Evolutionary conservation across 2,113 vertebrate genomes (phyloP).

Genomic region (Megaptera novaeangliae): DNA sequence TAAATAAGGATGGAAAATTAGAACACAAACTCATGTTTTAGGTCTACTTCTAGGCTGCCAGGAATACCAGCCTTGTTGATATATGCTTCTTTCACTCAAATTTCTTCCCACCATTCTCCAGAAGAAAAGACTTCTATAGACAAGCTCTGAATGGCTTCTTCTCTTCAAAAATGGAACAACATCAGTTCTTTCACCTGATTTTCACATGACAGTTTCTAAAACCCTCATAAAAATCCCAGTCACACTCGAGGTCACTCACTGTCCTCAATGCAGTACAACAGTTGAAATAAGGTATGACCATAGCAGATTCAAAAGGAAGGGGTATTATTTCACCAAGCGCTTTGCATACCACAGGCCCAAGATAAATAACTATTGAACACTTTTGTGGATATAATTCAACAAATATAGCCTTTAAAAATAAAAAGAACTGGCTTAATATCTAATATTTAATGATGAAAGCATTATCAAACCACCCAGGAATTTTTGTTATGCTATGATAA

Average conservation of each 20-base stretch:
- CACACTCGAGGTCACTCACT: background rate
- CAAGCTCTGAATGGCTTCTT: background rate
- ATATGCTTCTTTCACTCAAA: background rate
- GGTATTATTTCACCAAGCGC: background rate
- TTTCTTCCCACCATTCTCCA: background rate
- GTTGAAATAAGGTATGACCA: background rate
- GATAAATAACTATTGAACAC: background rate
- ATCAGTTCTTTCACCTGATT: background rate
- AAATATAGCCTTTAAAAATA: background rate
- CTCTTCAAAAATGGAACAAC: background rate
- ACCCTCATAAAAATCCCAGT: background rate
- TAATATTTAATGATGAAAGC: background rate
- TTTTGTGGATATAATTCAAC: slow-evolving; percentile 4
- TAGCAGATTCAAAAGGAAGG: background rate
- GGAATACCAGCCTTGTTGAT: background rate
- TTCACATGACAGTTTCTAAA: background rate
- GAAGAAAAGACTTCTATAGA: background rate
- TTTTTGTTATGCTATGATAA: background rate
- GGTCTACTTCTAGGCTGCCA: background rate
- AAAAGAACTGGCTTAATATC: slow-evolving; percentile 8
- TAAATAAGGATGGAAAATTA: background rate
- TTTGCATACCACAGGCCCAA: background rate
- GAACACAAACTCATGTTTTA: background rate
- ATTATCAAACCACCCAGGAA: slow-evolving; percentile 14
- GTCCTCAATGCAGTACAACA: background rate